Base-by-base conservation (phyloP, 2,797 vertebrate species). In the Threskiornis aethiopicus region DNA sequence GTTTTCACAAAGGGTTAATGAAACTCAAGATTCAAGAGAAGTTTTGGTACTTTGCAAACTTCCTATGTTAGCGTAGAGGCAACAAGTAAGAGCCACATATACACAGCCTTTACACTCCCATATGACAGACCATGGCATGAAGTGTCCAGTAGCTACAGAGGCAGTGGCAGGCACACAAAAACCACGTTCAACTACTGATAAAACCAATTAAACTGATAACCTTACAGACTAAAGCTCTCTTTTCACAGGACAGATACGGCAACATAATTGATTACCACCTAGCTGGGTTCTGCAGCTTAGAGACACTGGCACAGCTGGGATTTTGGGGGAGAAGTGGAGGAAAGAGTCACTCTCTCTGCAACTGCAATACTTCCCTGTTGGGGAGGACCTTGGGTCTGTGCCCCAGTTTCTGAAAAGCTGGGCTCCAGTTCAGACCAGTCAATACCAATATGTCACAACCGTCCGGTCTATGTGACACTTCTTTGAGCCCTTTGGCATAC, bases 391-490 rank as follows among this genome's bases (percentile, higher is more conserved):
- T n/a, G 44, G 28, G 16, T 64, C 42, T 29, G 9, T 35, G 41
- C 8, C n/a, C 51, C 67, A n/a, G n/a, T 29, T 90, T 72, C n/a
- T 76, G 44, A 55, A 58, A 90, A 67, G 52, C 47, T 79, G 49
- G 11, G 11, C 7, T 46, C n/a, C 51, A 25, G 13, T 28, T 76
- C 57, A 83, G 24, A 24, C 11, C 54, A 54, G 26, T 25, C 57
- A 44, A 42, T 47, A n/a, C 4, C 31, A 42, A 1, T 4, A 47
- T 1, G 5, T 39, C 29, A 59, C 35, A 33, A 35, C 6, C 25
- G 10, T 59, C 59, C 1, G 1, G 24, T 33, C 42, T 41, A 26
- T 1, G 0, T 21, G 37, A 28, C 12, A 9, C 4, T 85, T 19
- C 46, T 20, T 46, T 37, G 39, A 58, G n/a, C 22, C 24, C 31